Conservation (phyloP, 2,888 invertebrate genomes). For the Ichneumoninae sp. region DNA sequence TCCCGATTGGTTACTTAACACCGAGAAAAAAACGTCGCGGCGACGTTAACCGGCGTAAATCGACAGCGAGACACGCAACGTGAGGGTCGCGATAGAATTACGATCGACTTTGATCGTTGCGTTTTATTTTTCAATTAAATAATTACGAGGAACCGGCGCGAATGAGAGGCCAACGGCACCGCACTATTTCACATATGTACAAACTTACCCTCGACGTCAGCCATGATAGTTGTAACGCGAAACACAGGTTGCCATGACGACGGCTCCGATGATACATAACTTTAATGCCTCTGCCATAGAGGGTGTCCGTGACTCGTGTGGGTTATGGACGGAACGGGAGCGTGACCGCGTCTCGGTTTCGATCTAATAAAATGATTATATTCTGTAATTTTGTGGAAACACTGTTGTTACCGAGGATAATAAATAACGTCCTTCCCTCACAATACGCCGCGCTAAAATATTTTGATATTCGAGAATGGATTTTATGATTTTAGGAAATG, state of each 20-base stretch:
- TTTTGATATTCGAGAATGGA: background rate
- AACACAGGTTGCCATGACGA: conserved; percentile 77
- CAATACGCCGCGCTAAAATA: background rate
- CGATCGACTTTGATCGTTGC: background rate
- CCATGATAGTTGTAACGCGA: conserved; percentile 80
- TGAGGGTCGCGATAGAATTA: background rate
- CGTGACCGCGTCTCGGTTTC: conserved; percentile 35
- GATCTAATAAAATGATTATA: conserved; percentile 64
- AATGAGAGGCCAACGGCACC: conserved; percentile 45
- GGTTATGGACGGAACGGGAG: conserved; percentile 5
- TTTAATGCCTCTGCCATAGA: conserved; percentile 3
- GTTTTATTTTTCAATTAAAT: conserved; percentile 15
- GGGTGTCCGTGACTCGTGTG: conserved; percentile 31
- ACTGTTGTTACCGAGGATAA: conserved; percentile 8
- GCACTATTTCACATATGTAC: conserved; percentile 71
- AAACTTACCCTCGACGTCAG: conserved; percentile 80
- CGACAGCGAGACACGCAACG: background rate
- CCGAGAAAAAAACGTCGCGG: conserved; percentile 62
- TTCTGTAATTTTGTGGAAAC: conserved; percentile 19
- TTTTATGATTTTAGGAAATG: background rate
- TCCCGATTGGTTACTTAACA: background rate
- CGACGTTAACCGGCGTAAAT: conserved; percentile 43
- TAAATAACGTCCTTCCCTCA: background rate
- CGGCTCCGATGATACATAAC: conserved; percentile 47
- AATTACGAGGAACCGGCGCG: conserved; percentile 38